Percentiles rank a stretch among this genome's conserved stretches.
Conservation (phyloP, 2,888 invertebrate species). For the Drosophila niveifrons region DNA sequence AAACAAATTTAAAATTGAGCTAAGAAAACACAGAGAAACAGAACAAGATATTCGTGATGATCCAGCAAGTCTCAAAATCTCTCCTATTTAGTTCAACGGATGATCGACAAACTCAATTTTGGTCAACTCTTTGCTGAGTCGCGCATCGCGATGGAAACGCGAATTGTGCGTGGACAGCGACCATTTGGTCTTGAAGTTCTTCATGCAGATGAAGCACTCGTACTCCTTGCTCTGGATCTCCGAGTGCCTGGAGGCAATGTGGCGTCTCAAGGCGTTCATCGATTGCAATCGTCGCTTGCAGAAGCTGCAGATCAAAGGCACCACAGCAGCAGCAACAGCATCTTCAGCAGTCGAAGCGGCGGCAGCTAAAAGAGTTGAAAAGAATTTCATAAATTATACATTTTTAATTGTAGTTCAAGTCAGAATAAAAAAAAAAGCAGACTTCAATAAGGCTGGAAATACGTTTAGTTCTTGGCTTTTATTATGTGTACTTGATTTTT, state of each 20-base stretch:
- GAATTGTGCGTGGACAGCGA: constrained; percentile 85
- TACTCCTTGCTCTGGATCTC: constrained; percentile 81
- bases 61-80: constrained; percentile 17
- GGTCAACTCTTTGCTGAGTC: constrained; percentile 81
- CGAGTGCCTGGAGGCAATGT: constrained; percentile 84
- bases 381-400: background rate
- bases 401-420: background rate
- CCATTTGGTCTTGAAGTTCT: constrained; percentile 85
- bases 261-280: constrained; percentile 82
- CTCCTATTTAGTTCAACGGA: constrained; percentile 18
- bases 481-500: constrained; percentile 47
- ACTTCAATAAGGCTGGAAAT: constrained; percentile 49
- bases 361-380: constrained; percentile 8
- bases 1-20: background rate
- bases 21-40: background rate
- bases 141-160: constrained; percentile 83
- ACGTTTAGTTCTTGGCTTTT: constrained; percentile 56
- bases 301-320: constrained; percentile 75
- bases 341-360: constrained; percentile 39
- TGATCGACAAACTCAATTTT: constrained; percentile 77
- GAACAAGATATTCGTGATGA: background rate
- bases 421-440: constrained; percentile 3
- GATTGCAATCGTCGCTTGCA: constrained; percentile 83
- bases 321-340: constrained; percentile 34
- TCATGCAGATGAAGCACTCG: constrained; percentile 83